Conservation (phyloP, 2,888 invertebrate genomes). For the Xiphydria camelus region DNA sequence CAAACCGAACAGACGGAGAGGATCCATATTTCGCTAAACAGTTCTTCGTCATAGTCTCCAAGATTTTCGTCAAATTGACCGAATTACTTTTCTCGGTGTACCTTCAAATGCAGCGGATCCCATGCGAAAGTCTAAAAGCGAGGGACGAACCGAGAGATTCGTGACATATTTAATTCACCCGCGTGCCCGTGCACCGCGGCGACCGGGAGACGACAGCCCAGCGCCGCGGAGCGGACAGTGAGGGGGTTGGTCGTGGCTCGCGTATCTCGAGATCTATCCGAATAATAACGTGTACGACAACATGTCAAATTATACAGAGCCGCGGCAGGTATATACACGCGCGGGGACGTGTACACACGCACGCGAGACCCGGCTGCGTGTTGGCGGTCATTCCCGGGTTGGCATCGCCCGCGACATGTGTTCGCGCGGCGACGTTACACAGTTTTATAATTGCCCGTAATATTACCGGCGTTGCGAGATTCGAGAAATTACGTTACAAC, state of each 20-base stretch:
- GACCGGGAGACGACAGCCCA: not conserved
- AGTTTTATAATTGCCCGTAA: conserved; percentile 46
- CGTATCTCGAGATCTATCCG: conserved; percentile 56
- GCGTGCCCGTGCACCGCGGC: not conserved
- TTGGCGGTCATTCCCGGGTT: conserved; percentile 17
- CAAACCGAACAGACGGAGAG: too few species aligned
- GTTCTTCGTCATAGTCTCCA: too few species aligned
- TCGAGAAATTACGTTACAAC: conserved; percentile 20
- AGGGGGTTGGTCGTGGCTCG: conserved; percentile 29
- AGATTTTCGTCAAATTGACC: too few species aligned
- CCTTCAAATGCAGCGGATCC: too few species aligned
- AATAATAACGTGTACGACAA: conserved; percentile 59
- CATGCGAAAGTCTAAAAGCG: not conserved
- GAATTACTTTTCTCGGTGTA: too few species aligned
- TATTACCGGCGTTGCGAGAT: conserved; percentile 25
- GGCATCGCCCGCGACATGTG: conserved; percentile 40
- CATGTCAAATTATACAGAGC: conserved; percentile 57
- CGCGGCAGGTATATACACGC: conserved; percentile 33
- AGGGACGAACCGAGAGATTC: not conserved
- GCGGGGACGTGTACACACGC: conserved; percentile 27
- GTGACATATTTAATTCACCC: conserved; percentile 2
- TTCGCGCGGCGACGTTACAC: conserved; percentile 39
- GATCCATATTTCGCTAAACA: too few species aligned
- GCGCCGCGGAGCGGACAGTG: conserved; percentile 18
- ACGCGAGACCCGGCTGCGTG: conserved; percentile 28